phyloP scores from a whole-genome alignment of 2,888 invertebrate genomes.

The Philopedon plagiatum region DNA sequence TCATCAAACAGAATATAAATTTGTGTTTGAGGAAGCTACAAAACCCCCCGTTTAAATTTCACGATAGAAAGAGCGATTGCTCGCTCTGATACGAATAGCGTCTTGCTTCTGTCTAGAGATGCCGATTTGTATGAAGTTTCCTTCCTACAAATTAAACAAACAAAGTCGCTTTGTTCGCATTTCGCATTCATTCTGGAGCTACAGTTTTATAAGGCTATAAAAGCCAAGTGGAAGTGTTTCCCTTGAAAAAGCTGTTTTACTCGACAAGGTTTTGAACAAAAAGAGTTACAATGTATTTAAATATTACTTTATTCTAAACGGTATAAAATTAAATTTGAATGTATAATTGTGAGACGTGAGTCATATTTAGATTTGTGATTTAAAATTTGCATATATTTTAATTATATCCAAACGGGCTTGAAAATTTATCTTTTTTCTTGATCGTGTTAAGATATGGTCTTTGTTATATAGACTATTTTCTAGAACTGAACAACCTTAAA shows the following conservation, averaged over 20 bases:
- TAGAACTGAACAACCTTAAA: too few relatives aligned
- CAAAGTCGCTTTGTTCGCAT: conserved; percentile 27
- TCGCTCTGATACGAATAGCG: conserved; percentile 7
- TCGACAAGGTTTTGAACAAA: conserved; percentile 3
- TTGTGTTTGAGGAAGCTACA: conserved; percentile 16
- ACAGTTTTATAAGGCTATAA: conserved; percentile 31
- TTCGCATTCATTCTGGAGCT: conserved; percentile 22
- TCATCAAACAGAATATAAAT: conserved; percentile 40
- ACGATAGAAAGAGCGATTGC: conserved; percentile 23
- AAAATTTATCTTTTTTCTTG: too few relatives aligned
- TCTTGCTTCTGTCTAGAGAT: conserved; percentile 21
- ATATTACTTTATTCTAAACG: background rate
- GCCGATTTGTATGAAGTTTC: conserved; percentile 26
- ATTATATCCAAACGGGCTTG: too few relatives aligned
- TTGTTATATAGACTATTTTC: too few relatives aligned
- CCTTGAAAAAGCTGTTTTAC: conserved; percentile 25
- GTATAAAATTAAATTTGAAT: too few relatives aligned
- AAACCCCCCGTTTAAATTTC: conserved; percentile 23
- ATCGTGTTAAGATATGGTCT: too few relatives aligned
- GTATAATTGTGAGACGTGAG: too few relatives aligned
- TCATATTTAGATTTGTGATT: too few relatives aligned
- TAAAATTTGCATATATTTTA: too few relatives aligned
- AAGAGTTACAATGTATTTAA: conserved; percentile 1
- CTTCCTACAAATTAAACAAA: conserved; percentile 39
- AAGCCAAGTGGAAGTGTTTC: conserved; percentile 23